Evolutionary conservation across 2,797 vertebrate species (phyloP), one percentile per base, ranked within the genome.

Genomic region (Enteromius anoplus): DNA sequence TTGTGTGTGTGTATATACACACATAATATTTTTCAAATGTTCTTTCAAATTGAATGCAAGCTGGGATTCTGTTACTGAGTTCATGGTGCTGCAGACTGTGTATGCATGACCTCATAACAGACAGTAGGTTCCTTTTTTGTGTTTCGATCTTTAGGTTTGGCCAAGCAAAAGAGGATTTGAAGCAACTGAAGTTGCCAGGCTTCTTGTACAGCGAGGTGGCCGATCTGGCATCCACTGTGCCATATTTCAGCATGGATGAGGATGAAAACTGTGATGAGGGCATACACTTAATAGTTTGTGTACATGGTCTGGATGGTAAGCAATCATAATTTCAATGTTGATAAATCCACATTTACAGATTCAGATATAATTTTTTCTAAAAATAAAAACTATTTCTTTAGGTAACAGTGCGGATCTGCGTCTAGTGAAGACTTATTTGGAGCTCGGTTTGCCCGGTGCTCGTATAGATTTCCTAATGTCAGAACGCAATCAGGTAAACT

Each of bases 401-500:
- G 98, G 98, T 85, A 99, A 99, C 93, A 99, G 98, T 79, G 98
- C 98, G 81, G 98, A 99, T 88, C 94, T 99, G 51, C 96, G 98
- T 88, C 92, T 99, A 87, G 98, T 99, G 87, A 99, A 98, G 93
- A 99, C 98, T 49, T 99, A 99, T 37, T 95, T 99, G 90, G 98
- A 99, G 90, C 96, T 99, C 79, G 98, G 98, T 85, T 92, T 99
- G 21, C 98, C 98, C 86, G 97, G 98, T 78, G 95, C 96, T 91
- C 95, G 95, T 82, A 97, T 98, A 91, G 98, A 99, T 90, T 99
- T 99, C 91, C 94, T 99, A 40, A 99, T 99, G 98, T 99, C 98
- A 15, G 98, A 99, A 89, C 96, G 98, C 88, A 99, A 99, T 93
- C 98, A 99, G 96, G 98, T 94, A 87, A 89, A 32, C 4, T n/a